A percentile compares a stretch with the other conserved stretches of the same genome.
phyloP scores from a whole-genome alignment of 2,113 vertebrate species.

The Passer montanus region DNA sequence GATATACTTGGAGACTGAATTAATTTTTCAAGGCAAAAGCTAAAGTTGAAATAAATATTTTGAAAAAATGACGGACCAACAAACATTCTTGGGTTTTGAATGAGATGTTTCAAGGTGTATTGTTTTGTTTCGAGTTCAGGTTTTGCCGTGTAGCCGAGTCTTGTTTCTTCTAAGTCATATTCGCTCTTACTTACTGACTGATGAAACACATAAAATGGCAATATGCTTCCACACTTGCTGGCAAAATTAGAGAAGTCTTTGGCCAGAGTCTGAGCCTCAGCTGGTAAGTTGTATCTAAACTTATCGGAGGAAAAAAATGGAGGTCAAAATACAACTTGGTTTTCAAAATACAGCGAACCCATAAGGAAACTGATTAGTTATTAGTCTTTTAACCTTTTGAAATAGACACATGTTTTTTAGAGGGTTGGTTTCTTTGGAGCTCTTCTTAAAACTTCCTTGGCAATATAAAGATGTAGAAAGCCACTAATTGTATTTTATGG shows the following conservation, averaged over 20 bases:
- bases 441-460: background rate
- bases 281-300: background rate
- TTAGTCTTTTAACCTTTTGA: background rate
- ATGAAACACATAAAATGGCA: background rate
- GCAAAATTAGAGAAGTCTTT: background rate
- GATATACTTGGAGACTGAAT: background rate
- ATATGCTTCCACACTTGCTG: background rate
- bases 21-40: background rate
- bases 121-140: background rate
- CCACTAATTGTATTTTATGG: background rate
- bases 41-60: background rate
- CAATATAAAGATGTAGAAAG: background rate
- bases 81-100: background rate
- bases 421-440: background rate
- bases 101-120: background rate
- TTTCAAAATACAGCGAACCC: background rate
- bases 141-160: background rate
- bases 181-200: background rate
- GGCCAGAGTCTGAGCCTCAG: background rate
- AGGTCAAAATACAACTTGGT: background rate
- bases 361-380: background rate
- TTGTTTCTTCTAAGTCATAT: background rate
- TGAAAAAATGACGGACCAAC: background rate
- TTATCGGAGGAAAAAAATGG: background rate
- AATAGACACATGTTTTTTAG: background rate